Evolutionary conservation across 2,888 invertebrate species (phyloP).

Genomic region (Cryptocephalus moraei): DNA sequence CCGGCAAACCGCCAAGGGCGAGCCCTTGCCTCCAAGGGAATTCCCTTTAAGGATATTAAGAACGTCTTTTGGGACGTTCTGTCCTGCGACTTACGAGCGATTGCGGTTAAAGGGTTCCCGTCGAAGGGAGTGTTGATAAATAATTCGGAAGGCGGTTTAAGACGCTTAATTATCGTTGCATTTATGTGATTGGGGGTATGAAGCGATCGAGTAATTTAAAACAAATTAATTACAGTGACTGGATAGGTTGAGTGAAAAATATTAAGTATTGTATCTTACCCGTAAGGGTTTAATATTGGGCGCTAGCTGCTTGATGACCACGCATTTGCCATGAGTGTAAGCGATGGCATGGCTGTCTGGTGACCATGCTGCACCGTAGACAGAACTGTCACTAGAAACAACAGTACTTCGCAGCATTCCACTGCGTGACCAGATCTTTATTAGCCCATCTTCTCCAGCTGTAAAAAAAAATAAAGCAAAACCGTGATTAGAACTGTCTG

Average conservation of each 20-base stretch:
- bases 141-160: too few relatives aligned
- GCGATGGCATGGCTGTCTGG: conserved; percentile 59
- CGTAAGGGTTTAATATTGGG: conserved; percentile 63
- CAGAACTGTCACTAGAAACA: conserved; percentile 66
- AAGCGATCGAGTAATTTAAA: too few relatives aligned
- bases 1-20: not conserved
- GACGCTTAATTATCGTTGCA: too few relatives aligned
- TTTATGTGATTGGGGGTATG: too few relatives aligned
- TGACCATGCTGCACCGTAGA: conserved; percentile 79
- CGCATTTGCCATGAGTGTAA: conserved; percentile 56
- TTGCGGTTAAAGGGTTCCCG: not conserved
- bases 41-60: not conserved
- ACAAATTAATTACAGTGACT: too few relatives aligned
- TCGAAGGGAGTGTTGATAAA: too few relatives aligned
- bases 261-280: conserved; percentile 35
- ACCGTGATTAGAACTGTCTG: not conserved
- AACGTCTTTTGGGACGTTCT: not conserved
- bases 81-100: not conserved
- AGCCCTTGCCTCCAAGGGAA: not conserved
- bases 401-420: conserved; percentile 88
- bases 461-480: conserved; percentile 9
- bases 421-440: conserved; percentile 95
- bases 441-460: conserved; percentile 94
- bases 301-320: conserved; percentile 62
- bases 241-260: too few relatives aligned